phyloP scores from a whole-genome alignment of 2,888 invertebrate species.

The Hirtodrosophila histrioides region DNA sequence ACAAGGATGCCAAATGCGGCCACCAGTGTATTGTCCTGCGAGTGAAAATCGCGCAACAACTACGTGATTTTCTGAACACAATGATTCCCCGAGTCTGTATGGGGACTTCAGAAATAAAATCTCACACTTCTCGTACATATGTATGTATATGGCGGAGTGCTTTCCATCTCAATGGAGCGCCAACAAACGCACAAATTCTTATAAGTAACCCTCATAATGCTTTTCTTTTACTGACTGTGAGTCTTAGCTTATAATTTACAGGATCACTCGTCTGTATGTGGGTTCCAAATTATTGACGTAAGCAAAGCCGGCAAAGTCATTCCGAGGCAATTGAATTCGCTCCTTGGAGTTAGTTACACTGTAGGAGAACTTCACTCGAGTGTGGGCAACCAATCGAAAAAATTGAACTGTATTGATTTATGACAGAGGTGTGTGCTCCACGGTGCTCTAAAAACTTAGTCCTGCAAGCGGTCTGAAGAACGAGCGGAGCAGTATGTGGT shows the following conservation, averaged over 20 bases:
- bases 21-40: constrained; percentile 29
- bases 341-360: constrained; percentile 58
- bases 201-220: too few species aligned
- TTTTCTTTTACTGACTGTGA: too few species aligned
- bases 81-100: constrained; percentile 19
- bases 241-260: too few species aligned
- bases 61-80: constrained; percentile 53
- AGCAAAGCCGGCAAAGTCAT: constrained; percentile 44
- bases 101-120: constrained; percentile 12
- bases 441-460: constrained; percentile 53
- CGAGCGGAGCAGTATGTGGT: constrained; percentile 17
- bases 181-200: too few species aligned
- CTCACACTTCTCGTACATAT: constrained; percentile 17
- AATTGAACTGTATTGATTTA: constrained; percentile 77
- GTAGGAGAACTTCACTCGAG: constrained; percentile 47
- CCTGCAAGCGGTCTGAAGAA: constrained; percentile 28
- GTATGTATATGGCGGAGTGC: too few species aligned
- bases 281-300: too few species aligned
- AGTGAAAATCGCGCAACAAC: constrained; percentile 26
- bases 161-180: too few species aligned
- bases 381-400: constrained; percentile 46
- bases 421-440: constrained; percentile 53
- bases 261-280: too few species aligned
- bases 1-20: constrained; percentile 27
- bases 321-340: constrained; percentile 54